These are phyloP conservation scores for Sycophila texana DNA, from an alignment of 2,888 invertebrate genomes.

Conservation along the genomic window DNA sequence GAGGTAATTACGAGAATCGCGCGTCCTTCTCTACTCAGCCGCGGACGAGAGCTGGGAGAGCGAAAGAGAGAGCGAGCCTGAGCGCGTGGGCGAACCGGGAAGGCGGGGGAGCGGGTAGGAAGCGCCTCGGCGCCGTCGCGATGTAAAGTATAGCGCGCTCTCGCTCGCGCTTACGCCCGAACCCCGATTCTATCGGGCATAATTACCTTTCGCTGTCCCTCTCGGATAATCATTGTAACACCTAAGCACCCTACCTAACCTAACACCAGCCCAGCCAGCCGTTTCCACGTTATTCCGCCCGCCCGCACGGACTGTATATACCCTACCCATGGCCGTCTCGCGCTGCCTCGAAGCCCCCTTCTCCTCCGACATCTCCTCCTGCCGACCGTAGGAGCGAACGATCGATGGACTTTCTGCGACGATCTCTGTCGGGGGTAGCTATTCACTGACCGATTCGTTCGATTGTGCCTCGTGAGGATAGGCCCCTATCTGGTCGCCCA, in stretches of 20 bases:
- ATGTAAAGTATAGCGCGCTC: slow-evolving; percentile 69
- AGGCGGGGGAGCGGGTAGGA: slow-evolving; percentile 13
- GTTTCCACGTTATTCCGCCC: slow-evolving; percentile 69
- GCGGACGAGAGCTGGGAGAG: slow-evolving; percentile 22
- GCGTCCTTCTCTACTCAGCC: slow-evolving; percentile 60
- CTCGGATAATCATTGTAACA: slow-evolving; percentile 76
- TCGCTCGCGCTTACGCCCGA: slow-evolving; percentile 63
- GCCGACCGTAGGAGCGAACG: slow-evolving; percentile 56
- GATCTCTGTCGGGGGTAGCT: slow-evolving; percentile 65
- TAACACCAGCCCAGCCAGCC: slow-evolving; percentile 65
- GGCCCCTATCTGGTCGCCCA: not conserved
- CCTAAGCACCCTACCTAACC: slow-evolving; percentile 74
- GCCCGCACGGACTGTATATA: slow-evolving; percentile 35
- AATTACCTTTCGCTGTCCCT: slow-evolving; percentile 75
- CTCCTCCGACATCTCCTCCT: not conserved
- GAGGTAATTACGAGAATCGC: slow-evolving; percentile 73
- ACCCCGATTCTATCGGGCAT: slow-evolving; percentile 72
- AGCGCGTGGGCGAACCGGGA: slow-evolving; percentile 54
- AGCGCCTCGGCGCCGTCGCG: slow-evolving; percentile 58
- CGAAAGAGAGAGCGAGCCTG: slow-evolving; percentile 6
- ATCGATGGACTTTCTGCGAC: slow-evolving; percentile 68
- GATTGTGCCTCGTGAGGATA: slow-evolving; percentile 3
- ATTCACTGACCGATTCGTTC: slow-evolving; percentile 60
- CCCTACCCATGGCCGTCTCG: not conserved
- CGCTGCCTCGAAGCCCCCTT: no score